A percentile compares a stretch with the other conserved stretches of the same genome.
Conservation (phyloP, 2,797 vertebrate species). For the Scolopax bukidnonensis region DNA sequence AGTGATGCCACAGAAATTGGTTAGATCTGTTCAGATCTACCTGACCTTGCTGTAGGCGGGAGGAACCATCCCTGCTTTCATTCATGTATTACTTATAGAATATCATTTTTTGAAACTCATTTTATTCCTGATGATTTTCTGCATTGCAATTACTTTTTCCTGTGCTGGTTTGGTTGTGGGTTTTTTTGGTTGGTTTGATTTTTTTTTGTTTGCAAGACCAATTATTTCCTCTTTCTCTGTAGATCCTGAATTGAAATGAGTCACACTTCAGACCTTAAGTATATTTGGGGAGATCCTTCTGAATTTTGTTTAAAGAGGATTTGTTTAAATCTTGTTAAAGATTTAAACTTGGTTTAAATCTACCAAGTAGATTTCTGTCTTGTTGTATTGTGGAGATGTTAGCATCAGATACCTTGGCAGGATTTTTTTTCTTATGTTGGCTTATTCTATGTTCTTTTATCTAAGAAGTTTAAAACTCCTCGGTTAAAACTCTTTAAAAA, state of each 20-base stretch:
- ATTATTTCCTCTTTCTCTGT: not conserved
- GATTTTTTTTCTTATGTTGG: not conserved
- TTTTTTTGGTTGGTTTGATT: not conserved
- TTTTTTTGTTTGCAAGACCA: not conserved
- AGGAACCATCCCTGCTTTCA: not conserved
- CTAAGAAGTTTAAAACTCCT: not conserved
- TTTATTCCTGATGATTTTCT: not conserved
- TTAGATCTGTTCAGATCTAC: not conserved
- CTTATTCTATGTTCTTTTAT: not conserved
- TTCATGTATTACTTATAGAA: not conserved
- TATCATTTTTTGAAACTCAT: not conserved
- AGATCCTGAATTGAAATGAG: not conserved
- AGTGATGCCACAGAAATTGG: not conserved
- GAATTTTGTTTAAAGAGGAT: constrained; percentile 15
- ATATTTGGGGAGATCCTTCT: constrained; percentile 1
- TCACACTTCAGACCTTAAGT: not conserved
- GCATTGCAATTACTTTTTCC: not conserved
- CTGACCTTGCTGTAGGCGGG: not conserved
- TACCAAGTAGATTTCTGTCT: not conserved
- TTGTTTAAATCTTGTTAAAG: no score
- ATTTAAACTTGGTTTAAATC: no score
- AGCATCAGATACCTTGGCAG: not conserved
- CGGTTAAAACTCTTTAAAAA: not conserved
- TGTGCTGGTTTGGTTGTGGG: not conserved
- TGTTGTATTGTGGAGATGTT: not conserved